Conservation (phyloP, 2,797 vertebrate species). For the Amazona ochrocephala region DNA sequence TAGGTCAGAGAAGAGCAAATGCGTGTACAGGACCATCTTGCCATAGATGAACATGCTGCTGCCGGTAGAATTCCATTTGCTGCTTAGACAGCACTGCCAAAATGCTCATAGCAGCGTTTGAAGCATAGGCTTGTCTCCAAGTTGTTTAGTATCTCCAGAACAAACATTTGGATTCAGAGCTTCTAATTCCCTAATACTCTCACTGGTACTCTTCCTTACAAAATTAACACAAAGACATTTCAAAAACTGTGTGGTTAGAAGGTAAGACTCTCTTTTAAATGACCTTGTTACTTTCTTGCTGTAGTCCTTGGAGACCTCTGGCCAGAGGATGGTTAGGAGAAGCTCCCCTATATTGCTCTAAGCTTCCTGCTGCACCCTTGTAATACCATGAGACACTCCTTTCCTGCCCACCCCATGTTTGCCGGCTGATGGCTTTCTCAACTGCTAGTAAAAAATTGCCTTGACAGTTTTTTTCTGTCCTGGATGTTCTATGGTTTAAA, state of each 20-base stretch:
- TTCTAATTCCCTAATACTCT: not conserved
- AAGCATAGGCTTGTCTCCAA: not conserved
- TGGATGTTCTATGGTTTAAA: not conserved
- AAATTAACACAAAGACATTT: not conserved
- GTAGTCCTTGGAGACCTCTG: not conserved
- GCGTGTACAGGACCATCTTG: not conserved
- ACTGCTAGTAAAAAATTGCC: not conserved
- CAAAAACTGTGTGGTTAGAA: not conserved
- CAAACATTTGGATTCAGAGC: not conserved
- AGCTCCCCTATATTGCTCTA: not conserved
- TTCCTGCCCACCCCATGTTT: not conserved
- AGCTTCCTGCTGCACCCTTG: not conserved
- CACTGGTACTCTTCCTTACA: not conserved
- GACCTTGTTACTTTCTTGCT: not conserved
- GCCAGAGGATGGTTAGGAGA: not conserved
- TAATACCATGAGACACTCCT: not conserved
- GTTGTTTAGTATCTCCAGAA: not conserved
- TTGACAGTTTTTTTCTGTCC: not conserved
- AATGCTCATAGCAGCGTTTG: not conserved
- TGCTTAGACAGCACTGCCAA: not conserved
- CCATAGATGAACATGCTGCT: fast-evolving
- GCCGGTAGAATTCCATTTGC: not conserved
- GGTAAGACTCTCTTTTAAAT: not conserved
- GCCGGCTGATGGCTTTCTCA: not conserved
- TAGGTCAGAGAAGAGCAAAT: not conserved